Conservation (phyloP, 2,888 invertebrate species). For the Sclerodermus sp. region DNA sequence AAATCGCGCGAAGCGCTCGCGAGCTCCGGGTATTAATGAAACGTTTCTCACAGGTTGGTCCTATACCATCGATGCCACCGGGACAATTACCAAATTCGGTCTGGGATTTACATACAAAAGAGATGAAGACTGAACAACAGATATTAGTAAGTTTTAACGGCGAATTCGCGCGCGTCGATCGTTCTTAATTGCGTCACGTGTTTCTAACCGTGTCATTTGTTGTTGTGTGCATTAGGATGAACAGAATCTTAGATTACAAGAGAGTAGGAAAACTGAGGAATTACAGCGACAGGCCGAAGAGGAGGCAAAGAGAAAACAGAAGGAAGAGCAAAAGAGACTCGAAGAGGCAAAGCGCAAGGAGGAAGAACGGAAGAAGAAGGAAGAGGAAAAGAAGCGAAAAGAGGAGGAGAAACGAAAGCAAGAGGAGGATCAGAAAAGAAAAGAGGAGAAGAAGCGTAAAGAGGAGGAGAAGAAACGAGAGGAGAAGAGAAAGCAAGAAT, state of each 20-base stretch:
- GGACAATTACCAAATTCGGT: conserved; percentile 52
- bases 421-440: conserved; percentile 61
- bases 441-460: conserved; percentile 60
- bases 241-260: conserved; percentile 48
- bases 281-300: conserved; percentile 52
- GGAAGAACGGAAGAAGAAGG: conserved; percentile 60
- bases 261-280: conserved; percentile 60
- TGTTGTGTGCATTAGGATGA: conserved; percentile 41
- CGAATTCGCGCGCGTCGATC: too few relatives aligned
- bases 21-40: neutral
- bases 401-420: conserved; percentile 61
- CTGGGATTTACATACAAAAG: conserved; percentile 55
- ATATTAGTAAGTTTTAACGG: conserved; percentile 49
- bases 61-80: conserved; percentile 49
- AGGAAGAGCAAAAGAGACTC: conserved; percentile 43
- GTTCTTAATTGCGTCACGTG: too few relatives aligned
- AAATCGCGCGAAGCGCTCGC: too few relatives aligned
- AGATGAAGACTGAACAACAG: conserved; percentile 60
- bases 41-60: conserved; percentile 37
- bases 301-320: conserved; percentile 39
- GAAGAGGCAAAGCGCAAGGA: conserved; percentile 58
- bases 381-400: conserved; percentile 58
- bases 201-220: neutral
- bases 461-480: conserved; percentile 60
- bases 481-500: conserved; percentile 60